phyloP scores from a whole-genome alignment of 53 echinoderm and acorn worm species.

The Holothuria leucospilota region DNA sequence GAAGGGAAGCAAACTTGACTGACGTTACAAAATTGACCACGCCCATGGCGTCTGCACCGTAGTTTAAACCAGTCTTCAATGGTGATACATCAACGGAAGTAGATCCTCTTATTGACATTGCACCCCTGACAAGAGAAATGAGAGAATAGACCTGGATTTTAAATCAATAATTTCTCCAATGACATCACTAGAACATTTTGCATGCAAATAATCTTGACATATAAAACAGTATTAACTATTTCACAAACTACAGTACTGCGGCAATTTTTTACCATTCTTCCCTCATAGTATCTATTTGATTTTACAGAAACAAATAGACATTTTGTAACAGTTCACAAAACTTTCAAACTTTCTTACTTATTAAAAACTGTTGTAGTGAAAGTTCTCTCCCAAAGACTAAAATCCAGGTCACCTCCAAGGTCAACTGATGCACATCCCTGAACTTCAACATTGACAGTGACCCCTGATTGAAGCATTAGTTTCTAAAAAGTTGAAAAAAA shows the following conservation, averaged over 20 bases:
- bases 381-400: slow-evolving; percentile 96
- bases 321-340: too few species aligned
- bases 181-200: too few species aligned
- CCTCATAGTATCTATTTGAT: too few species aligned
- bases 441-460: slow-evolving; percentile 78
- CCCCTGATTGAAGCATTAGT: slow-evolving; percentile 82
- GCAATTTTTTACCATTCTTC: too few species aligned
- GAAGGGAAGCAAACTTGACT: slow-evolving; percentile 84
- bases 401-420: slow-evolving; percentile 85
- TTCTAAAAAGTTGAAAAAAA: slow-evolving; percentile 62
- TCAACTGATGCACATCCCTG: slow-evolving; percentile 89
- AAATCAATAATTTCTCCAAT: background rate
- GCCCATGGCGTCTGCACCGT: slow-evolving; percentile 79
- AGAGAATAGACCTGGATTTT: background rate
- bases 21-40: slow-evolving; percentile 86
- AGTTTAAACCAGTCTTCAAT: slow-evolving; percentile 80
- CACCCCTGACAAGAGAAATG: slow-evolving; percentile 67
- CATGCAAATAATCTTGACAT: too few species aligned
- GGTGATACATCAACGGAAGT: slow-evolving; percentile 74
- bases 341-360: slow-evolving; percentile 47
- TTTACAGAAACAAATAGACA: too few species aligned
- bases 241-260: too few species aligned
- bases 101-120: slow-evolving; percentile 87
- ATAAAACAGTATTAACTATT: background rate
- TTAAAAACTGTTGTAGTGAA: slow-evolving; percentile 86